Evolutionary conservation across 2,113 vertebrate genomes (phyloP).

Genomic region (Phasianus colchicus): DNA sequence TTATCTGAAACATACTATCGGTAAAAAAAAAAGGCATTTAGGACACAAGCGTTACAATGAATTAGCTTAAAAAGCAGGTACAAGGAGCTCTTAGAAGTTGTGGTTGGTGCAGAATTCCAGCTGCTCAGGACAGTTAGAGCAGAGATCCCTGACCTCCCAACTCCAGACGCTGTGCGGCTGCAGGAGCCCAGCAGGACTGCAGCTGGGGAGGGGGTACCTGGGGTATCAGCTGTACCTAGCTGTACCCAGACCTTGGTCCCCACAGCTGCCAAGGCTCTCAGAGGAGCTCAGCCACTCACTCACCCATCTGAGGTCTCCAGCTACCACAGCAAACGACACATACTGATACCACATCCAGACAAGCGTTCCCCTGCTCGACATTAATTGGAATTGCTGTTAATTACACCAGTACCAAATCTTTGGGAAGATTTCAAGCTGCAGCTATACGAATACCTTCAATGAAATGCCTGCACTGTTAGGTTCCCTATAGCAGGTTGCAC

Average conservation of each 20-base stretch:
- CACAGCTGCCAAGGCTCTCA: not conserved
- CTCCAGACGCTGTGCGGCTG: not conserved
- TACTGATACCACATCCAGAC: not conserved
- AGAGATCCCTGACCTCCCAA: not conserved
- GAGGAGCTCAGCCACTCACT: not conserved
- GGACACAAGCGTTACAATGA: not conserved
- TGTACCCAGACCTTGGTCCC: no score
- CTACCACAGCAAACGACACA: not conserved
- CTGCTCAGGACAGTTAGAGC: not conserved
- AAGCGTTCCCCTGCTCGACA: not conserved
- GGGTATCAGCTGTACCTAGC: no score
- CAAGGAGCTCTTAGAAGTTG: not conserved
- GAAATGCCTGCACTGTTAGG: not conserved
- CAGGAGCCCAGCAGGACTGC: no score
- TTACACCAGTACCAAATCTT: not conserved
- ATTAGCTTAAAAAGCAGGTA: not conserved
- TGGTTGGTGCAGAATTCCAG: not conserved
- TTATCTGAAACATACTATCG: not conserved
- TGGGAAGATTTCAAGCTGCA: not conserved
- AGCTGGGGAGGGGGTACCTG: not conserved
- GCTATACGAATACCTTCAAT: not conserved
- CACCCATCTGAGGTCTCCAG: accelerated
- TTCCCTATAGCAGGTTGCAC: no score
- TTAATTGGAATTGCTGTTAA: not conserved
- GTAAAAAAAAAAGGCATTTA: not conserved